Percentiles rank a stretch among this genome's conserved stretches.
These are phyloP conservation scores for Anolis apletophallus DNA, from an alignment of 2,797 vertebrate genomes.

Conservation along the genomic window DNA sequence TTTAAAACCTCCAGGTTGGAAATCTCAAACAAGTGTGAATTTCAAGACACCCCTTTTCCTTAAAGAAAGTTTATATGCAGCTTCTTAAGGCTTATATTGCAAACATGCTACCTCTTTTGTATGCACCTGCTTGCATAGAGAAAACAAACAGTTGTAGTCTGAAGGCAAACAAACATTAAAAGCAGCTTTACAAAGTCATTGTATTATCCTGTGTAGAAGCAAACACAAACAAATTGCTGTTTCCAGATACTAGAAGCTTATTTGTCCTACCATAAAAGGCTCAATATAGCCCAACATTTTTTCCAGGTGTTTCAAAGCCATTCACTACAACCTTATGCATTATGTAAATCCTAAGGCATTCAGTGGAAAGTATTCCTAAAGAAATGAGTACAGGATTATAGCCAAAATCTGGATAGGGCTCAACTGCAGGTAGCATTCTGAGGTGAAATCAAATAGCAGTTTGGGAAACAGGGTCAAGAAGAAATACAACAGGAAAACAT, in stretches of 20 bases:
- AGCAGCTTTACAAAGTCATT: not conserved
- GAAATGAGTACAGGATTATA: not conserved
- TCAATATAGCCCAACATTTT: not conserved
- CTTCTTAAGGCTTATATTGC: not conserved
- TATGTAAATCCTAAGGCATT: not conserved
- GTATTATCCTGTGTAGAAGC: not conserved
- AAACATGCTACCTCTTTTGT: not conserved
- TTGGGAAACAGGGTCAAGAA: not conserved
- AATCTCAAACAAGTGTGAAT: not conserved
- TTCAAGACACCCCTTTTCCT: not conserved
- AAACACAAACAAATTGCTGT: constrained; percentile 1
- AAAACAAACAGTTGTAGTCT: not conserved
- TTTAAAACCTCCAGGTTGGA: not conserved
- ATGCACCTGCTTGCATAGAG: not conserved
- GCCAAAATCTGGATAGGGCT: not conserved
- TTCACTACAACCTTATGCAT: not conserved
- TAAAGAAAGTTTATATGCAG: not conserved
- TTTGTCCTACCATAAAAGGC: not conserved
- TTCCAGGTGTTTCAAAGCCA: not conserved
- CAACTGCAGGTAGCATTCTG: not conserved
- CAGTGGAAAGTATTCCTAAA: no score
- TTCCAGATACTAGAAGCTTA: not conserved
- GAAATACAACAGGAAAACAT: not conserved
- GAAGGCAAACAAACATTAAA: not conserved
- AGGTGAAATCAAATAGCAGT: not conserved